These are phyloP conservation scores for Episyrphus balteatus DNA, from an alignment of 1,140 invertebrate genomes.

Conservation along the genomic window DNA sequence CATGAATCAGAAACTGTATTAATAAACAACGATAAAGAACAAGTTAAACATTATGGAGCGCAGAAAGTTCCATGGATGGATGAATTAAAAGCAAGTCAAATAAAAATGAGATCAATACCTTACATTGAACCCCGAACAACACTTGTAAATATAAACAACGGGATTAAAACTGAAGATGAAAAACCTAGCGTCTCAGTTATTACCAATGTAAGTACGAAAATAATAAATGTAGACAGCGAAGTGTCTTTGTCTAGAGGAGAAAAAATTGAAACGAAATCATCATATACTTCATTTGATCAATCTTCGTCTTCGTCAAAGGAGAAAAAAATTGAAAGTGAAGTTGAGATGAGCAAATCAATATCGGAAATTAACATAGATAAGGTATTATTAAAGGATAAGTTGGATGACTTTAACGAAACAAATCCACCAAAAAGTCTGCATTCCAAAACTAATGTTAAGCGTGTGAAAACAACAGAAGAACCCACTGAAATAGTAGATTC, in stretches of 20 bases:
- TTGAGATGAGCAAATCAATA: background rate
- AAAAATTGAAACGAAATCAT: slow-evolving; percentile 6
- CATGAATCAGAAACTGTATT: slow-evolving; percentile 2
- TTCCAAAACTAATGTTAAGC: background rate
- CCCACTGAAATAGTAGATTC: background rate
- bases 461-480: background rate
- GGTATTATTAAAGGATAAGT: background rate
- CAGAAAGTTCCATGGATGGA: slow-evolving; percentile 56
- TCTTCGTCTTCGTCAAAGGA: slow-evolving; percentile 8
- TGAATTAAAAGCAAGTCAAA: slow-evolving; percentile 54
- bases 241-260: background rate
- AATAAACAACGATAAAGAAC: background rate
- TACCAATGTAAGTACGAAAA: slow-evolving; percentile 14
- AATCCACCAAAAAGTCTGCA: too few species aligned
- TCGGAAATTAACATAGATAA: background rate
- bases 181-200: slow-evolving; percentile 14
- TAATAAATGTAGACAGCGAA: slow-evolving; percentile 16
- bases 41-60: slow-evolving; percentile 43
- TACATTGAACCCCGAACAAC: slow-evolving; percentile 25
- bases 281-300: slow-evolving; percentile 6
- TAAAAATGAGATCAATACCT: slow-evolving; percentile 44
- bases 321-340: slow-evolving; percentile 1
- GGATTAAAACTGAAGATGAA: slow-evolving; percentile 2
- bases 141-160: slow-evolving; percentile 7
- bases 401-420: background rate